Evolutionary conservation across 2,888 invertebrate genomes (phyloP), one percentile per base, ranked within the genome.

Genomic region (Sinopyrophorus schimmeli): DNA sequence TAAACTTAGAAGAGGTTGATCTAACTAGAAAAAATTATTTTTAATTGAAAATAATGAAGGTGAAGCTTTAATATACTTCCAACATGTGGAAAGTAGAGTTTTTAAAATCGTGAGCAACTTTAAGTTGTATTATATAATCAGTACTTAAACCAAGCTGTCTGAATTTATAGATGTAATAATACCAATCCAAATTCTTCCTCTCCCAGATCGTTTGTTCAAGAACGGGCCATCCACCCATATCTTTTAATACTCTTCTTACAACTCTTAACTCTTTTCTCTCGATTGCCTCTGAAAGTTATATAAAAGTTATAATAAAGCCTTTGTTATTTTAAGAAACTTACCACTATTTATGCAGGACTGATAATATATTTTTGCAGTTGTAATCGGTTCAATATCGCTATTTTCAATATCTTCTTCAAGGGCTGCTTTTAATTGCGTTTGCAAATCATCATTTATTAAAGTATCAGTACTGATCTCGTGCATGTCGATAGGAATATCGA

Each of bases 161-260:
- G 23, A 56, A 47, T 30, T 55, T 49, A 27, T 52, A 44, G 12
- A 57, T 35, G 7, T 53, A 40, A 9, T 58, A 30, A 10, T 32
- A 46, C 62, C 62, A 62, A 14, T 52, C 39, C 18, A 54, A 57
- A 7, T 66, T 1, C 65, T 30, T 34, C 3, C 57, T 56, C 60
- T 84, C 78, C 92, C 91, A 92, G 0, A 66, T 54, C 15, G 80
- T 76, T 0, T 86, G 89, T 55, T 84, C 84, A 15, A 92, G 74
- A 16, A 90, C 85, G 0, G 95, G 94, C 93, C 93, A 95, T 3
- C 92, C 92, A 1, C 94, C 93, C 4, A 94, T 76, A 10, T 79
- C 76, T 15, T 78, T 35, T 10, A 63, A 27, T 12, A 55, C 17
- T 7, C 51, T 42, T 11, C 48, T 42, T 5, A 58, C 76, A 0